These are phyloP conservation scores for Hydrophis major DNA, from an alignment of 2,797 vertebrate genomes.

Conservation along the genomic window DNA sequence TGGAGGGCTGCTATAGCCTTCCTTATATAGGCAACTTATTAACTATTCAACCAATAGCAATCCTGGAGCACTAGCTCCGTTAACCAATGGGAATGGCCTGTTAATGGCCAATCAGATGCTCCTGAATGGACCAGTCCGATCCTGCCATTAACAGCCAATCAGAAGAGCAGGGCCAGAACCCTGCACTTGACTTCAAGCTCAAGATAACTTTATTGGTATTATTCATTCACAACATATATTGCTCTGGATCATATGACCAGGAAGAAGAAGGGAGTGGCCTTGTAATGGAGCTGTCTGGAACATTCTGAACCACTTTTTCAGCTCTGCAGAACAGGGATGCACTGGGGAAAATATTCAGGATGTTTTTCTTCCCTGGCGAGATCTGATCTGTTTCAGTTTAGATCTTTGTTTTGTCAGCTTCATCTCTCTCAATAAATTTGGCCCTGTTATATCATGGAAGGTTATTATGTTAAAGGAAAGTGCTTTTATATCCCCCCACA, in stretches of 20 bases:
- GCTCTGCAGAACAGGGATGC: neutral
- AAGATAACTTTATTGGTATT: too few relatives aligned
- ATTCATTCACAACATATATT: too few relatives aligned
- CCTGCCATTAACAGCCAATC: too few relatives aligned
- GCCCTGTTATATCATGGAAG: neutral
- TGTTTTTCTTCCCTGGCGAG: neutral
- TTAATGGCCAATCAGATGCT: too few relatives aligned
- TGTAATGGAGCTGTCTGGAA: neutral
- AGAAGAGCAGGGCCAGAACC: too few relatives aligned
- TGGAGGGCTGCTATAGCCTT: too few relatives aligned
- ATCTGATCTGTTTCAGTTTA: neutral
- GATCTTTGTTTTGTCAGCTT: neutral
- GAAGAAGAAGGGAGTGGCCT: neutral
- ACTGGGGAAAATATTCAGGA: neutral
- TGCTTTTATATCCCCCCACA: neutral
- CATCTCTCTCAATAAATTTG: neutral
- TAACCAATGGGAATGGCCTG: too few relatives aligned
- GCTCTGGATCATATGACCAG: neutral
- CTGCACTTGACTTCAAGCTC: too few relatives aligned
- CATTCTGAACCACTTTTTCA: neutral
- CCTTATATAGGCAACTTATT: too few relatives aligned
- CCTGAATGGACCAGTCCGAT: too few relatives aligned
- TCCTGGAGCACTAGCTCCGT: too few relatives aligned
- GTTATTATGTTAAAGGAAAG: neutral
- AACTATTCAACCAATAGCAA: too few relatives aligned